Percentiles rank a stretch among this genome's conserved stretches.
Conservation (phyloP, 2,888 invertebrate species). For the Meloe dianella region DNA sequence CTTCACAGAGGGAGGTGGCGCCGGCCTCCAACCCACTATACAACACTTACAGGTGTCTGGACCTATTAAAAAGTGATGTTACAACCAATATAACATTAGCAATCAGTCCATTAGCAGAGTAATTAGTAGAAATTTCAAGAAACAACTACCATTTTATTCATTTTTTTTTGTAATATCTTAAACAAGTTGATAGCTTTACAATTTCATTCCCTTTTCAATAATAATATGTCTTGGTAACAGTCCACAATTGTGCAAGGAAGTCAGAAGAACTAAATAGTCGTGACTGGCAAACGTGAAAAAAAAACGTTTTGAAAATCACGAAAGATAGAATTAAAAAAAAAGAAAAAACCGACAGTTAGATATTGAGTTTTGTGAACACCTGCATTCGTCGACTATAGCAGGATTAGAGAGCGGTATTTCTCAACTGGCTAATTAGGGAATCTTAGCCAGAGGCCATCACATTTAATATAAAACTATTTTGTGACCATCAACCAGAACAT, state of each 20-base stretch:
- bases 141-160: background rate
- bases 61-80: constrained; percentile 43
- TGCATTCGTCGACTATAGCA: constrained; percentile 36
- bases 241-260: constrained; percentile 42
- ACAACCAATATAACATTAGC: constrained; percentile 40
- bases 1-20: constrained; percentile 51
- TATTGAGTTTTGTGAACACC: constrained; percentile 46
- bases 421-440: constrained; percentile 32
- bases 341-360: constrained; percentile 25
- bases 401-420: constrained; percentile 29
- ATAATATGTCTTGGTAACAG: constrained; percentile 26
- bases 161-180: background rate
- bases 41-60: constrained; percentile 49
- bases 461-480: background rate
- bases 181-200: background rate
- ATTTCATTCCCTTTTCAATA: constrained; percentile 28
- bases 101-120: constrained; percentile 37
- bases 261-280: constrained; percentile 40
- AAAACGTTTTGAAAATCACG: constrained; percentile 40
- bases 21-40: constrained; percentile 44
- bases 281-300: constrained; percentile 42
- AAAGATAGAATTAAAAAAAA: constrained; percentile 42
- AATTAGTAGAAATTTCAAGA: background rate
- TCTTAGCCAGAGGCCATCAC: constrained; percentile 21
- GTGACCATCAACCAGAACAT: constrained; percentile 3